These are phyloP conservation scores for Drosophila micromelanica DNA, from an alignment of 1,140 invertebrate genomes.

Conservation along the genomic window DNA sequence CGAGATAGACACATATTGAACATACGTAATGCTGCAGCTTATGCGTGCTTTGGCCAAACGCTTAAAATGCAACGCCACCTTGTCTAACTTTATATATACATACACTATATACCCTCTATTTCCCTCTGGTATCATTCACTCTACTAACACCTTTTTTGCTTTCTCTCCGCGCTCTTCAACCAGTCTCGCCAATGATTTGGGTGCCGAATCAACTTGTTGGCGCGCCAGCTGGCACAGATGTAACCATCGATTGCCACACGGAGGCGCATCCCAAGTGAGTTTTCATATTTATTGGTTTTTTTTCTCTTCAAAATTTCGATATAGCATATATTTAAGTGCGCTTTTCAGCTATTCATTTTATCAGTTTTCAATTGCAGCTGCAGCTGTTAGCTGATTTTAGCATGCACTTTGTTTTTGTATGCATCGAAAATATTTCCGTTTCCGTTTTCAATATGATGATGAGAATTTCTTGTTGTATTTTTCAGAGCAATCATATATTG, in stretches of 20 bases:
- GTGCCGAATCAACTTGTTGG: conserved; percentile 95
- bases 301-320: conserved; percentile 22
- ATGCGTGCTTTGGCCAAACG: conserved; percentile 72
- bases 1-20: conserved; percentile 48
- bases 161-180: conserved; percentile 16
- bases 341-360: conserved; percentile 1
- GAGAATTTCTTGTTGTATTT: conserved; percentile 26
- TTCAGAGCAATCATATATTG: conserved; percentile 94
- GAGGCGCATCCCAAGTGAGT: conserved; percentile 92
- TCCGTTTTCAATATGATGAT: conserved; percentile 13
- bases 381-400: conserved; percentile 7
- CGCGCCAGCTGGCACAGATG: conserved; percentile 93
- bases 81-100: conserved; percentile 10
- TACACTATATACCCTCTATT: conserved; percentile 4
- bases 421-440: conserved; percentile 15
- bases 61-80: conserved; percentile 63
- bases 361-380: background rate
- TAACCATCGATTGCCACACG: conserved; percentile 96
- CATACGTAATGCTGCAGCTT: conserved; percentile 74
- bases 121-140: conserved; percentile 63
- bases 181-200: conserved; percentile 96
- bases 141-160: conserved; percentile 46
- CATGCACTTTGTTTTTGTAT: conserved; percentile 44
- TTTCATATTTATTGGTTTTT: conserved; percentile 1
- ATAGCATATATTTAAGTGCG: conserved; percentile 34